Evolutionary conservation across 2,888 invertebrate species (phyloP).

Genomic region (Meganola albula): DNA sequence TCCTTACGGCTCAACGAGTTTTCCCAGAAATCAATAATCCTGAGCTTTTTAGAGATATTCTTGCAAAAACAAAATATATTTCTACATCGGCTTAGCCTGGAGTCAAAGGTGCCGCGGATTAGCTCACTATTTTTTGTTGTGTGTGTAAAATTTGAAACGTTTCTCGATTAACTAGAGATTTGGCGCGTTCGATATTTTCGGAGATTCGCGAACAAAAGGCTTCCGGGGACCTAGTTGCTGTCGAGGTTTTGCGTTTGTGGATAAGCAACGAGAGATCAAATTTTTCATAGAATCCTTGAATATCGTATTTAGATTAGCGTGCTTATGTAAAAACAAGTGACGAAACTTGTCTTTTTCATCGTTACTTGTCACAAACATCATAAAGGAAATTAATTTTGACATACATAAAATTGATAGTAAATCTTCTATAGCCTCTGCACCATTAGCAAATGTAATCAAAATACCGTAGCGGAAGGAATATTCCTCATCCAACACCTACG

Average conservation of each 20-base stretch:
- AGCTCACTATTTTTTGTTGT: constrained; percentile 55
- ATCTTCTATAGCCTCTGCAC: too few species aligned
- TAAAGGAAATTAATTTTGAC: too few species aligned
- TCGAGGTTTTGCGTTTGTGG: constrained; percentile 50
- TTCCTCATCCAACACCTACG: constrained; percentile 58
- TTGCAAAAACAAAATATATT: constrained; percentile 66
- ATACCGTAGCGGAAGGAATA: constrained; percentile 47
- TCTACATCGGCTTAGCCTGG: constrained; percentile 39
- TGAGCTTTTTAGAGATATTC: constrained; percentile 58
- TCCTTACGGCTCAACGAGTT: constrained; percentile 57
- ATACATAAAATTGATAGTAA: too few species aligned
- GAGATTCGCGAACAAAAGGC: constrained; percentile 56
- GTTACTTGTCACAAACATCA: too few species aligned
- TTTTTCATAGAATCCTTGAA: constrained; percentile 43
- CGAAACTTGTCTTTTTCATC: too few species aligned
- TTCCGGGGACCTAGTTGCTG: constrained; percentile 60
- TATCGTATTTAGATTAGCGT: constrained; percentile 28
- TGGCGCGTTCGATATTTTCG: constrained; percentile 57
- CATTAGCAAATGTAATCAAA: constrained; percentile 41
- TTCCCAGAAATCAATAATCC: constrained; percentile 74
- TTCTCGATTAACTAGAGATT: constrained; percentile 66
- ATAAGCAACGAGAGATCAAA: constrained; percentile 52
- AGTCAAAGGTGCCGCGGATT: constrained; percentile 74
- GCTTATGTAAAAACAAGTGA: constrained; percentile 28
- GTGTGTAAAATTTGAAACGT: constrained; percentile 62